Base-by-base conservation (phyloP, 2,113 vertebrate genomes). In the Xerus inauris region DNA sequence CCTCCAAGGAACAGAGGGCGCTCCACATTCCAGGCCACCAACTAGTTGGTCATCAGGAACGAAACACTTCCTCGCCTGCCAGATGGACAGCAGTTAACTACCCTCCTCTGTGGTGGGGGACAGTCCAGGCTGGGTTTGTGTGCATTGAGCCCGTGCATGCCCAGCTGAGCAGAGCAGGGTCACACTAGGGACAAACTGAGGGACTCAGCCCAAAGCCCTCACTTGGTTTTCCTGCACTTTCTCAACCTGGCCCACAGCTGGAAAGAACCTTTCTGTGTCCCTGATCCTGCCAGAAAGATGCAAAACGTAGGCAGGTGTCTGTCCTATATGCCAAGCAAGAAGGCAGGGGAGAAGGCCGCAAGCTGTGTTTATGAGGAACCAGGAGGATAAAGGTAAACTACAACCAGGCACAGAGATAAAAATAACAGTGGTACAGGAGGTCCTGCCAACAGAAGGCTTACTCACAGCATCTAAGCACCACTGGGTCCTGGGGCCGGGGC, bases 1-100 rank as follows among this genome's bases (percentile, higher is more conserved):
- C 97, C 96, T n/a, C 93, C 72, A 35, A 96, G 95, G 97, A 97
- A 98, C 97, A 98, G 98, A 98, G 97, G 96, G 93, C 71, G 22
- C 87, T 96, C 93, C 71, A 92, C 97, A 91, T 75, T 40, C 93
- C 90, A 35, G 96, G 96, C 93, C n/a, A 38, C 89, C n/a, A 14
- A 91, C 80, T 96, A 98, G 89, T 87, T 96, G 95, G 97, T 83
- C 1, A 1, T 20, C 47, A 82, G 82, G 65, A 47, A 12, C 94
- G 79, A 8, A n/a, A 42, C 38, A 86, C 91, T 94, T 97, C 76
- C 71, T 35, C 51, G 5, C 19, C 1, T 47, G 84, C 26, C 91
- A 86, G 13, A 0, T 75, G 92, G 96, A 93, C 47, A 38, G 85
- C 96, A 90, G 95, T 40, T n/a, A 19, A 13, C 51, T 19, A 89